phyloP scores from a whole-genome alignment of 2,797 vertebrate genomes.

The Sphenopsis melanotis region DNA sequence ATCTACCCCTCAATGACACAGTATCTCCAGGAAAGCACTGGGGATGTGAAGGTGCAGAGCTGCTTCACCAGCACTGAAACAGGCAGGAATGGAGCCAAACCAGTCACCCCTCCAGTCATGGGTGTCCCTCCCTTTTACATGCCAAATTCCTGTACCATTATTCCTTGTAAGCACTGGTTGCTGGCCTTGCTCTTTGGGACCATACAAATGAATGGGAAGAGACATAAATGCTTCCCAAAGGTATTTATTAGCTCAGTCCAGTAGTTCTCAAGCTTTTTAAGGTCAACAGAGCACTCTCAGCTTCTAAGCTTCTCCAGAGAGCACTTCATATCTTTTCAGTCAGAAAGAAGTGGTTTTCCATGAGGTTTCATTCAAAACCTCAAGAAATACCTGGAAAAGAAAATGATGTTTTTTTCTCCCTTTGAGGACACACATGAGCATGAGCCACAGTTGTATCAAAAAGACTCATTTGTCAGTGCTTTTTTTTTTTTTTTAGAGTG shows the following conservation, averaged over 20 bases:
- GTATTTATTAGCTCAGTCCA: neutral
- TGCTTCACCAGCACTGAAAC: neutral
- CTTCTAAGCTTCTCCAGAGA: neutral
- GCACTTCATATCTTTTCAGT: neutral
- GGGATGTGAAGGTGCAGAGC: fast-evolving
- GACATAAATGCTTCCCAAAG: neutral
- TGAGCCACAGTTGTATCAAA: neutral
- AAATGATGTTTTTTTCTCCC: neutral
- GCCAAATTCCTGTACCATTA: neutral
- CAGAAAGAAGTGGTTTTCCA: neutral
- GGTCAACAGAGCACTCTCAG: neutral
- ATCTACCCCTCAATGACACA: neutral
- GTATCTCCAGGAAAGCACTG: neutral
- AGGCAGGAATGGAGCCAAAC: neutral
- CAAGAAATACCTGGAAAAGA: neutral
- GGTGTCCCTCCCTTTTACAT: neutral
- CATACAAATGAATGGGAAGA: neutral
- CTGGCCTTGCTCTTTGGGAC: neutral
- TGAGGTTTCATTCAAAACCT: neutral
- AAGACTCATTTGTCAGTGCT: neutral
- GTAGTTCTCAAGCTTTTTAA: neutral
- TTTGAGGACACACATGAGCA: neutral
- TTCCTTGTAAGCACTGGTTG: neutral
- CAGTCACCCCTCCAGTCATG: neutral
- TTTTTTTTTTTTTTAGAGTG: neutral